Base-by-base conservation (phyloP, 2,888 invertebrate genomes). In the Phengaris arion region DNA sequence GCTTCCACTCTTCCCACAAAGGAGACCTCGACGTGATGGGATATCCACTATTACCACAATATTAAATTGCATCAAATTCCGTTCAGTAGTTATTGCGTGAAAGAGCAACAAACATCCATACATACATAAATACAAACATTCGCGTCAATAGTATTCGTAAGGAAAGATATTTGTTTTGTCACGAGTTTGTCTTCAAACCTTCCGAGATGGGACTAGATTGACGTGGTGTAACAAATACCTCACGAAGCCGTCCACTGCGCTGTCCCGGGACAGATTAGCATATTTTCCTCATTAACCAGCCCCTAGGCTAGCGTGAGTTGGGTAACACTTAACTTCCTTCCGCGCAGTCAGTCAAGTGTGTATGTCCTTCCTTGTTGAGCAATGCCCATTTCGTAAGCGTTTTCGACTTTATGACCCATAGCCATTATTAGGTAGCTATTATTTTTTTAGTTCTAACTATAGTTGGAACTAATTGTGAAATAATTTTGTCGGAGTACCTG, bases 241-340 rank as follows among this genome's bases (percentile, higher is more conserved):
- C 15, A 57, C n/a, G 72, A 77, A 48, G 35, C 35, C 68, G 22
- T 68, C 12, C 45, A 68, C 45, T 9, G 22, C 13, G 68, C 12
- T 68, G 35, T 10, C 35, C 68, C 68, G 68, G 45, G 68, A 45
- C 12, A 13, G 68, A 35, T 68, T 68, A 45, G 35, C 68, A 68
- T 68, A 68, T 68, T 68, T 68, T 35, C 68, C 68, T 68, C 68
- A 45, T 68, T 68, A 55, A 57, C 45, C 22, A 12, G 35, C 68
- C 68, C 68, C 68, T 10, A 45, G 68, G 68, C 68, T 68, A 68
- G 68, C 68, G 68, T 68, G 68, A 68, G 68, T 68, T 68, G 68
- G 22, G 68, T 68, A 57, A 57, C 57, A 57, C 57, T 22, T 22
- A 45, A 68, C 68, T 68, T 68, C 68, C 68, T 68, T 68, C 68